A percentile compares a stretch with the other conserved stretches of the same genome.
These are phyloP conservation scores for Oppia nitens DNA, from an alignment of 1,140 invertebrate genomes.

Conservation along the genomic window DNA sequence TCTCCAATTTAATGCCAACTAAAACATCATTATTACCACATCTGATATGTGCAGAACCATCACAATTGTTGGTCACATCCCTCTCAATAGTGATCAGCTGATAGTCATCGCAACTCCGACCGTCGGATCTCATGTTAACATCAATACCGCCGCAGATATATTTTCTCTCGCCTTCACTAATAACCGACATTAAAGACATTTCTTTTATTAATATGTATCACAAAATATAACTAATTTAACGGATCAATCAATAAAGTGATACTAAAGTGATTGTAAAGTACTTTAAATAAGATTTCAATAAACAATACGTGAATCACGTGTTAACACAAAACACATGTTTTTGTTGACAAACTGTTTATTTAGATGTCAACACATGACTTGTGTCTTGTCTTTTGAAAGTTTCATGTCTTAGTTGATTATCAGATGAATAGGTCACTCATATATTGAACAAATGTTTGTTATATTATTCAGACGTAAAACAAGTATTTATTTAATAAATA, in stretches of 20 bases:
- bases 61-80: slow-evolving; percentile 67
- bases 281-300: too few relatives aligned
- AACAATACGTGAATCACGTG: too few relatives aligned
- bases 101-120: slow-evolving; percentile 63
- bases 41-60: slow-evolving; percentile 67
- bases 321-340: too few relatives aligned
- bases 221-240: too few relatives aligned
- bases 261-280: too few relatives aligned
- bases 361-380: too few relatives aligned
- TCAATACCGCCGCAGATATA: slow-evolving; percentile 27
- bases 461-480: not conserved
- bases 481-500: not conserved
- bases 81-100: slow-evolving; percentile 77
- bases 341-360: too few relatives aligned
- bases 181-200: not conserved
- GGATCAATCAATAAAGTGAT: too few relatives aligned
- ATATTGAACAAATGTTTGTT: not conserved
- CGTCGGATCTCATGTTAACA: slow-evolving; percentile 75
- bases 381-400: too few relatives aligned
- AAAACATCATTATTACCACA: slow-evolving; percentile 53
- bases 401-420: too few relatives aligned
- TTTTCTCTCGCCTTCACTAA: slow-evolving; percentile 16
- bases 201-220: too few relatives aligned
- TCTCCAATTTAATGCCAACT: slow-evolving; percentile 79
- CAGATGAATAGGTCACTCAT: too few relatives aligned